These are phyloP conservation scores for Trichogramma evanescens DNA, from an alignment of 2,888 invertebrate genomes.

Conservation along the genomic window DNA sequence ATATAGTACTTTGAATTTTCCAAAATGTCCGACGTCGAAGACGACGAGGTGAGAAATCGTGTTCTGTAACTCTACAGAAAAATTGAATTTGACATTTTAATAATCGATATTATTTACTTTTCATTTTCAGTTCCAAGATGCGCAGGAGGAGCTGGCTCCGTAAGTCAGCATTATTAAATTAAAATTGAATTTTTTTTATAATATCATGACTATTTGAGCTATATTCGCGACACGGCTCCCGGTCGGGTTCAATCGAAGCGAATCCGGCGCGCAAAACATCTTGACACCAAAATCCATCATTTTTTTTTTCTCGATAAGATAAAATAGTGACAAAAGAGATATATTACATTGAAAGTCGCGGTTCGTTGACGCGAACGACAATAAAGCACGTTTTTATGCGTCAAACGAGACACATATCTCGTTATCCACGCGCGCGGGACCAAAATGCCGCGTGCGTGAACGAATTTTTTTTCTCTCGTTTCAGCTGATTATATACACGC, in stretches of 20 bases:
- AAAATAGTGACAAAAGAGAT: no score
- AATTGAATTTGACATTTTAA: background rate
- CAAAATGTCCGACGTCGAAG: conserved; percentile 42
- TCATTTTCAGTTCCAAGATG: conserved; percentile 52
- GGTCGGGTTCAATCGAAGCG: no score
- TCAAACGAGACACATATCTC: no score
- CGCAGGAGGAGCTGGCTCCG: conserved; percentile 46
- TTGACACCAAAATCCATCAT: no score
- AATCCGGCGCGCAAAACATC: no score
- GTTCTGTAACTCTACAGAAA: background rate
- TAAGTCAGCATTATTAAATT: conserved; percentile 35
- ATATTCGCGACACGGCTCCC: no score
- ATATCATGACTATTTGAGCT: background rate
- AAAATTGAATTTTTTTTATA: background rate
- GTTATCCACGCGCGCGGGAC: no score
- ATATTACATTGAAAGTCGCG: no score
- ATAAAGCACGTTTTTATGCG: no score
- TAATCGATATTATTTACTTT: background rate
- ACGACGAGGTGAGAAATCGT: conserved; percentile 39
- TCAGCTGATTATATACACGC: background rate
- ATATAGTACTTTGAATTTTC: background rate
- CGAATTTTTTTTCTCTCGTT: background rate
- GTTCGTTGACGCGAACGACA: no score
- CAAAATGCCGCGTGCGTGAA: no score
- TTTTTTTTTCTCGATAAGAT: no score